phyloP scores from a whole-genome alignment of 2,797 vertebrate species.

The Poeciliopsis presidionis region DNA sequence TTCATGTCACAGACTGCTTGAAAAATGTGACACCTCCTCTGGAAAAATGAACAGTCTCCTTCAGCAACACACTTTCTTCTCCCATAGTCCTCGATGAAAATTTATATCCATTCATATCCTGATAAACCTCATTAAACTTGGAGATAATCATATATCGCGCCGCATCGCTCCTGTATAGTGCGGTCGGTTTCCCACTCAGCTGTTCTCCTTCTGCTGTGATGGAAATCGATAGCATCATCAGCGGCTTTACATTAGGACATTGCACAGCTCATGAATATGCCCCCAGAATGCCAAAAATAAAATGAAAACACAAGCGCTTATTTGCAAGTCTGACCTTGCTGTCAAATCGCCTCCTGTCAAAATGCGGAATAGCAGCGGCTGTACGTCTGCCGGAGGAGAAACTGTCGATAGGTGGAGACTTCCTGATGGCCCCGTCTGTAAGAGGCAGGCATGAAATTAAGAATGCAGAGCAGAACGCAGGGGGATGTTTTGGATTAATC shows the following conservation, averaged over 20 bases:
- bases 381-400: neutral
- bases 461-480: conserved; percentile 38
- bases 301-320: conserved; percentile 3
- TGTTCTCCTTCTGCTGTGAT: neutral
- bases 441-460: conserved; percentile 36
- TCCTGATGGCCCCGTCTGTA: conserved; percentile 7
- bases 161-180: neutral
- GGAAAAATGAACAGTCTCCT: conserved; percentile 10
- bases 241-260: conserved; percentile 4
- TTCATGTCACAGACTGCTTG: neutral
- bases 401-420: conserved; percentile 14
- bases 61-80: neutral
- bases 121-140: conserved; percentile 13
- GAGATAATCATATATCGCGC: neutral
- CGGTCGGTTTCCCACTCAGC: conserved; percentile 5
- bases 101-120: neutral
- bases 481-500: conserved; percentile 58
- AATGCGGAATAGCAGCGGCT: conserved; percentile 11
- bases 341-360: conserved; percentile 12
- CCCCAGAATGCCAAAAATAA: conserved; percentile 12
- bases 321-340: conserved; percentile 9
- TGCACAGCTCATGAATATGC: conserved; percentile 15
- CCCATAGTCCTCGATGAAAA: neutral
- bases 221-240: conserved; percentile 18
- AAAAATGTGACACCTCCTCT: conserved; percentile 6